These are phyloP conservation scores for Cacatua alba DNA, from an alignment of 2,113 vertebrate species.

Conservation along the genomic window DNA sequence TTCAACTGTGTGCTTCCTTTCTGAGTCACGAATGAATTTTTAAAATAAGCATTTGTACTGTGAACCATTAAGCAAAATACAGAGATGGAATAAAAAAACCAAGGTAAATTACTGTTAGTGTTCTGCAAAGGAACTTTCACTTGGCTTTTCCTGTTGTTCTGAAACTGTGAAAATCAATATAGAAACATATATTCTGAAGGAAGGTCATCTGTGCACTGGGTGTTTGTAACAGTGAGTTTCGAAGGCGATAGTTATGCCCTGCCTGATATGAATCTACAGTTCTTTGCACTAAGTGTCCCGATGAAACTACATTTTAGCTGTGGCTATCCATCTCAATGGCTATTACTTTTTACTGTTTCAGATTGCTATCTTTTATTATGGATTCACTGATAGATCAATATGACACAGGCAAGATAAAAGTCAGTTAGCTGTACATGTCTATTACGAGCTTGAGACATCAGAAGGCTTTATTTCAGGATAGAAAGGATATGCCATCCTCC, in stretches of 20 bases:
- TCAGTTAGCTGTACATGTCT: conserved; percentile 73
- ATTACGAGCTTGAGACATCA: conserved; percentile 66
- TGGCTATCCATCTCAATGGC: conserved; percentile 68
- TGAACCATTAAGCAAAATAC: conserved; percentile 79
- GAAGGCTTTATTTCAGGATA: conserved; percentile 59
- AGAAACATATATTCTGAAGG: conserved; percentile 75
- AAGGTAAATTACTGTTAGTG: conserved; percentile 79
- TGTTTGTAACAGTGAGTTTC: conserved; percentile 75
- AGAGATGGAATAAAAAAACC: conserved; percentile 76
- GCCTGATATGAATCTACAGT: conserved; percentile 70
- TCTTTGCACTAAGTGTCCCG: conserved; percentile 73
- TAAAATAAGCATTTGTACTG: conserved; percentile 77
- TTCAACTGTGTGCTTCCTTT: conserved; percentile 45
- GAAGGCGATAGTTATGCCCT: conserved; percentile 70
- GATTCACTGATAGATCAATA: conserved; percentile 80
- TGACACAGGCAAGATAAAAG: conserved; percentile 77
- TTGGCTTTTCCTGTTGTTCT: conserved; percentile 79
- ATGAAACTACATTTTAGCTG: conserved; percentile 69
- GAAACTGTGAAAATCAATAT: conserved; percentile 80
- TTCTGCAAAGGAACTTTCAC: conserved; percentile 77
- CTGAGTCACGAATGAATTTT: conserved; percentile 74
- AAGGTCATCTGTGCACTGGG: conserved; percentile 63
- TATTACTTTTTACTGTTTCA: conserved; percentile 75
- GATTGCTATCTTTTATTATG: conserved; percentile 73
- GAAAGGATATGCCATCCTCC: background rate